Evolutionary conservation across 2,797 vertebrate genomes (phyloP).

Genomic region (Enteromius paludinosus): DNA sequence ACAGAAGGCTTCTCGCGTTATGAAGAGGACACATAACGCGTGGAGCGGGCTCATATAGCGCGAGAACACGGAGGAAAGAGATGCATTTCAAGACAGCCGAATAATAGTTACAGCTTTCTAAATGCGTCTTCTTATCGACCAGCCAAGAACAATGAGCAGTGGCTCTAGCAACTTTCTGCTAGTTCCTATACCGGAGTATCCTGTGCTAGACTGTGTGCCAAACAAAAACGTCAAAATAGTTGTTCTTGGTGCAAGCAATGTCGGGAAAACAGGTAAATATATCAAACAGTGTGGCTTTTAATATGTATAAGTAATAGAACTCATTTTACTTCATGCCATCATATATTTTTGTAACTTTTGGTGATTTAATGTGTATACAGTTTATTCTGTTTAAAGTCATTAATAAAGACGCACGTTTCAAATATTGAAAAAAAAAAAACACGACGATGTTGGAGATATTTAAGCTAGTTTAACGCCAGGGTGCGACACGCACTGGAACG

Average conservation of each 20-base stretch:
- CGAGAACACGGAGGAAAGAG: not conserved
- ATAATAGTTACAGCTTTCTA: constrained; percentile 62
- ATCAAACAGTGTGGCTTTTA: not conserved
- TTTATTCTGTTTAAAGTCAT: not conserved
- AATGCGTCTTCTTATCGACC: constrained; percentile 77
- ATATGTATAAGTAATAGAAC: not conserved
- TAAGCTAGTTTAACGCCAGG: constrained; percentile 44
- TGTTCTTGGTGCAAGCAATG: constrained; percentile 88
- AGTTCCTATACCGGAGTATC: constrained; percentile 91
- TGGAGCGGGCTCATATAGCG: constrained; percentile 21
- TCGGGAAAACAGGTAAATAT: constrained; percentile 89
- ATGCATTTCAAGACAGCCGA: constrained; percentile 41
- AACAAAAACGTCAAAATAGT: constrained; percentile 91
- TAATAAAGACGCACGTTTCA: not conserved
- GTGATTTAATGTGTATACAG: not conserved
- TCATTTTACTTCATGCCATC: not conserved
- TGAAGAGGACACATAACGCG: constrained; percentile 34
- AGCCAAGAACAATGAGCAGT: constrained; percentile 84
- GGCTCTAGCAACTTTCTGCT: constrained; percentile 88
- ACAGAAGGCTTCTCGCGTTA: constrained; percentile 22
- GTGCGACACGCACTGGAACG: constrained; percentile 51
- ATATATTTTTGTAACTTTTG: not conserved
- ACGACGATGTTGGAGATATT: not conserved
- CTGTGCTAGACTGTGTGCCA: constrained; percentile 83
- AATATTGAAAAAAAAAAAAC: not conserved